These are phyloP conservation scores for Bombus terrestris DNA, from an alignment of 1,140 invertebrate species.

Conservation along the genomic window DNA sequence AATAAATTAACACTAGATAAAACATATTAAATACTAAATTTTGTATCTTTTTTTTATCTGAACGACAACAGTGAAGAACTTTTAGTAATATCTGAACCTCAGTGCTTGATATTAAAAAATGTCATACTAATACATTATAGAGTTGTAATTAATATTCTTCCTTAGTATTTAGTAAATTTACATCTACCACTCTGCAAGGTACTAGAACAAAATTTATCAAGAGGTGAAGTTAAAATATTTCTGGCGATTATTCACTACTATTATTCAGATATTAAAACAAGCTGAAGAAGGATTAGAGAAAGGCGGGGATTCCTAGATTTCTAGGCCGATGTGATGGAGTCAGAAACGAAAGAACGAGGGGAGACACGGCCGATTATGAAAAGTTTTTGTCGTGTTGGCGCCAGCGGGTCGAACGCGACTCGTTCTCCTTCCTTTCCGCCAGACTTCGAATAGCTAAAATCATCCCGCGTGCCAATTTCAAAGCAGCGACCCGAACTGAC, in stretches of 20 bases:
- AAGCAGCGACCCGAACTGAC: conserved; percentile 29
- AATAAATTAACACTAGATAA: too few species aligned
- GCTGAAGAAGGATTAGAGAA: neutral
- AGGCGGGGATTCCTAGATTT: neutral
- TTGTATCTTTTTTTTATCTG: too few species aligned
- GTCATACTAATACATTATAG: neutral
- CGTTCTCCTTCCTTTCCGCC: conserved; percentile 8
- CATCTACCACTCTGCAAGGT: too few species aligned
- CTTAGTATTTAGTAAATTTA: neutral
- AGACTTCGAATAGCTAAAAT: conserved; percentile 62
- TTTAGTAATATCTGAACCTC: too few species aligned
- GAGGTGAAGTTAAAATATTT: neutral
- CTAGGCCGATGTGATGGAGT: neutral
- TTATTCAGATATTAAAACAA: neutral
- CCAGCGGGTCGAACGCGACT: conserved; percentile 52
- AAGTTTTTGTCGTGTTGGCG: conserved; percentile 66
- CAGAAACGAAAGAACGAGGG: conserved; percentile 35
- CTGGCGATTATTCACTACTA: neutral
- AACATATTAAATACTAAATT: too few species aligned
- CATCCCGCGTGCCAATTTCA: conserved; percentile 65
- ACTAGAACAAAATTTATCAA: neutral
- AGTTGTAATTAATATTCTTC: neutral
- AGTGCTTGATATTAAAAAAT: neutral
- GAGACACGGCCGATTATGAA: conserved; percentile 67
- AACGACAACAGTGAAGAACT: too few species aligned